Evolutionary conservation across 2,888 invertebrate species (phyloP).

Genomic region (Pecten maximus): DNA sequence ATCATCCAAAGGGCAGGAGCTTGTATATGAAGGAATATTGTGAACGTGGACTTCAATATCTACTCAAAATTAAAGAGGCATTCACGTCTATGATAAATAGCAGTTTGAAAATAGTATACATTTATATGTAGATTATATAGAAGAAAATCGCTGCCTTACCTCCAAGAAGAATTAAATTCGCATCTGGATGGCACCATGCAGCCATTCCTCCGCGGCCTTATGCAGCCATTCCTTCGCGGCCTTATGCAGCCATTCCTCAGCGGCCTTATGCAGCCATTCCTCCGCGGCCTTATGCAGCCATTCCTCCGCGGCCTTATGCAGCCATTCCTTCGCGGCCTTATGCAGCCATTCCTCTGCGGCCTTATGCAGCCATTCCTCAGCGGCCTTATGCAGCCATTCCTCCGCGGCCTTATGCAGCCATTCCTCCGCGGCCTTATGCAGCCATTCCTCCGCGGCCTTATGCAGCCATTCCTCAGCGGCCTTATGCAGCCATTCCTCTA

Average conservation of each 20-base stretch:
- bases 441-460: neutral
- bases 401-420: neutral
- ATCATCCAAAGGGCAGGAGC: neutral
- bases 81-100: neutral
- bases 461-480: neutral
- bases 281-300: too few species aligned
- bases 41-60: neutral
- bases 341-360: neutral
- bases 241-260: neutral
- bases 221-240: too few species aligned
- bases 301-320: neutral
- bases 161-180: neutral
- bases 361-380: neutral
- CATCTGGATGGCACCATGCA: neutral
- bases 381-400: too few species aligned
- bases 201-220: neutral
- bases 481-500: neutral
- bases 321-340: too few species aligned
- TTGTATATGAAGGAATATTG: neutral
- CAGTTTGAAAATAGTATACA: neutral
- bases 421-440: too few species aligned
- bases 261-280: neutral
- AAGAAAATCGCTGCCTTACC: neutral
- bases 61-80: neutral
- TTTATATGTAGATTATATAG: too few species aligned